Percentiles rank a stretch among this genome's conserved stretches.
These are phyloP conservation scores for Coreius guichenoti DNA, from an alignment of 2,797 vertebrate species.

Conservation along the genomic window DNA sequence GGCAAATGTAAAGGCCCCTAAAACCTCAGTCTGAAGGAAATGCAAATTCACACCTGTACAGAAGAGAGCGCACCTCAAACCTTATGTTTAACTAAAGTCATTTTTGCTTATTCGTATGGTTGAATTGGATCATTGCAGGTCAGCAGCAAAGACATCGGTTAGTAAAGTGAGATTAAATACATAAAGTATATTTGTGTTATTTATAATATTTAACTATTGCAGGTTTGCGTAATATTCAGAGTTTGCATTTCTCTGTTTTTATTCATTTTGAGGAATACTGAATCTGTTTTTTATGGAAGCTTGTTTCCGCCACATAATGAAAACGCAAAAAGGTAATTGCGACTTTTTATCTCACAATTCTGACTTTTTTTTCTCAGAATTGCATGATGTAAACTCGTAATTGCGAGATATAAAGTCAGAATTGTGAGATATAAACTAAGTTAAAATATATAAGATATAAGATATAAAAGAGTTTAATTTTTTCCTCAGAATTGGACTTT, in stretches of 20 bases:
- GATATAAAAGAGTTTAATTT: no score
- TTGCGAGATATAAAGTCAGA: no score
- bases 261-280: no score
- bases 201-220: neutral
- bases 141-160: neutral
- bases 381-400: no score
- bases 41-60: neutral
- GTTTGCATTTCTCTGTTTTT: neutral
- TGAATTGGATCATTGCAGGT: neutral
- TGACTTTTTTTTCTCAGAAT: no score
- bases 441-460: no score
- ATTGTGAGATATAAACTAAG: no score
- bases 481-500: no score
- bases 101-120: neutral
- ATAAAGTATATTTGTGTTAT: neutral
- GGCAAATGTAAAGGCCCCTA: neutral
- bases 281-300: no score
- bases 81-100: neutral
- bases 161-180: neutral
- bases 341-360: no score
- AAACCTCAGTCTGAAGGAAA: neutral
- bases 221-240: neutral
- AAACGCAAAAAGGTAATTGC: no score
- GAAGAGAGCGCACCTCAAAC: neutral
- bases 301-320: no score